Base-by-base conservation (phyloP, 2,888 invertebrate species). In the Cephus spinipes region DNA sequence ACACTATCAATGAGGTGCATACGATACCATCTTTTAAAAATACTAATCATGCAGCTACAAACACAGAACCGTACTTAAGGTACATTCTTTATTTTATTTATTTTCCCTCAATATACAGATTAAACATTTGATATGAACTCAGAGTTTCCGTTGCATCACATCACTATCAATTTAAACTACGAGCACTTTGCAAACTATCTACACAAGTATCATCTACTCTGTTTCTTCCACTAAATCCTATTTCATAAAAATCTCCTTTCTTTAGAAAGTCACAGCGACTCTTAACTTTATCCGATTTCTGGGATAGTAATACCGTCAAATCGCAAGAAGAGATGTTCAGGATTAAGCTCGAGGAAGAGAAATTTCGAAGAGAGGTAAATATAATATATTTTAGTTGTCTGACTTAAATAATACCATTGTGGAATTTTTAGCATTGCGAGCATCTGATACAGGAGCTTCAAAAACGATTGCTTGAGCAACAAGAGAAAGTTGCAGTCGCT, bases 401-500 rank as follows among this genome's bases (percentile, higher is more conserved):
- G 11, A 78, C 76, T 55, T 34, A 12, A 68, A 34, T 55, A 75
- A 69, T 55, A 55, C 6, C 69, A 73, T 80, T 71, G 77, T 73
- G 36, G 73, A 68, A 73, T 79, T 90, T 90, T 73, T 88, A 96
- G 95, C 96, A 96, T 87, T 96, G 96, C 85, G 97, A 97, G 91
- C 93, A 94, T 79, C 92, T 95, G 85, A 96, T 97, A 76, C 95
- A 95, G 86, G 94, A 95, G 76, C 91, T 97, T 1, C 97, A 97
- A 88, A 94, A 94, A 83, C 94, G 95, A 83, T 91, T 95, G 75
- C 91, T 97, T 35, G 96, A 97, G 83, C 94, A 96, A 84, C 96
- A 97, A 89, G 96, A 97, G 89, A 95, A 95, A 85, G 89, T 97
- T 36, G 95, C 96, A 0, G 96, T 97, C 0, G 97, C 97, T 0